A percentile compares a stretch with the other conserved stretches of the same genome.
phyloP scores from a whole-genome alignment of 1,140 invertebrate species.

The Helicoverpa armigera region DNA sequence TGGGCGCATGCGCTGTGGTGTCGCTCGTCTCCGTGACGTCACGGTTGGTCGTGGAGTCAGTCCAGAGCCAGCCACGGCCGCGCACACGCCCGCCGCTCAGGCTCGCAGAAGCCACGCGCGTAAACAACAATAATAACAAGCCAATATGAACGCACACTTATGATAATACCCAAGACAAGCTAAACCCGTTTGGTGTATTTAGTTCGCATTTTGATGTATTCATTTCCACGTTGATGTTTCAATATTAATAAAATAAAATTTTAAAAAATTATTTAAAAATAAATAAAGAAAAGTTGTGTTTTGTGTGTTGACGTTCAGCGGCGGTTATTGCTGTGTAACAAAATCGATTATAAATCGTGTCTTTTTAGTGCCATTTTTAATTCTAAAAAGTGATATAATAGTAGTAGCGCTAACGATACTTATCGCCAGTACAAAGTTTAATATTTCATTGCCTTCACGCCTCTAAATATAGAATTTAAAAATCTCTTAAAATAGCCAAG shows the following conservation, averaged over 20 bases:
- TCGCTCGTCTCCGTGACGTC: conserved; percentile 55
- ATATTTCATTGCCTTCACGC: conserved; percentile 82
- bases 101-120: conserved; percentile 59
- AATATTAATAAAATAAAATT: conserved; percentile 53
- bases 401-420: conserved; percentile 69
- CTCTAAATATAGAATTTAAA: conserved; percentile 72
- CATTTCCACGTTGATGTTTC: conserved; percentile 69
- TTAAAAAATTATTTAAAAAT: conserved; percentile 5
- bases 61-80: conserved; percentile 70
- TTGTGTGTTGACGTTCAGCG: conserved; percentile 60
- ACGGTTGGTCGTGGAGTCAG: conserved; percentile 58
- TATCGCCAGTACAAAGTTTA: conserved; percentile 83
- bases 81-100: conserved; percentile 64
- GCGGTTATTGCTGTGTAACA: conserved; percentile 62
- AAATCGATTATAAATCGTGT: conserved; percentile 75
- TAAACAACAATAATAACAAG: conserved; percentile 75
- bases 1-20: conserved; percentile 46
- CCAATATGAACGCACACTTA: conserved; percentile 75
- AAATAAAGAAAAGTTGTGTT: conserved; percentile 37
- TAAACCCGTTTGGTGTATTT: conserved; percentile 75
- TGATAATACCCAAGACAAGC: conserved; percentile 71
- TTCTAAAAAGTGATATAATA: conserved; percentile 67
- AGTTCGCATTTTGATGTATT: conserved; percentile 80
- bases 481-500: conserved; percentile 63
- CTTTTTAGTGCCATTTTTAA: conserved; percentile 85